Conservation (phyloP, 2,888 invertebrate genomes). For the Drosophila cognata region DNA sequence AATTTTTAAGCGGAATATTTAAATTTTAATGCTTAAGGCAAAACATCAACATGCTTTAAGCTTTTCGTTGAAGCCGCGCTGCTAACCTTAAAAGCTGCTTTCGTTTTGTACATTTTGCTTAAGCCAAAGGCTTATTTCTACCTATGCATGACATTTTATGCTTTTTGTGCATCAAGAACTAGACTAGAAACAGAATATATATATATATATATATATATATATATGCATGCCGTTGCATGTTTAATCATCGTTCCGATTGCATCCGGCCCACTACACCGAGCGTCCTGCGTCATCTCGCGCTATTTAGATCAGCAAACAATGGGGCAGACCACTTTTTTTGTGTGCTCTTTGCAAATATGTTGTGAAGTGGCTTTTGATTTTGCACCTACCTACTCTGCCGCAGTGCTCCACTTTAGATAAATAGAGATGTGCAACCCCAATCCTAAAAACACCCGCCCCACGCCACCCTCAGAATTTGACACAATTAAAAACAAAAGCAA, state of each 20-base stretch:
- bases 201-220: not conserved
- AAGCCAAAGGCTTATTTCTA: constrained; percentile 9
- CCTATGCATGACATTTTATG: constrained; percentile 1
- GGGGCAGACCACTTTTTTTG: constrained; percentile 36
- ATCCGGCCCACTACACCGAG: not conserved
- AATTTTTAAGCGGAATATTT: not conserved
- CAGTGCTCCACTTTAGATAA: constrained; percentile 65
- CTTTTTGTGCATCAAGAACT: constrained; percentile 22
- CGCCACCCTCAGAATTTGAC: constrained; percentile 60
- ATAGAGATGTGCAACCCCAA: constrained; percentile 21
- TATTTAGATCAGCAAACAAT: constrained; percentile 51
- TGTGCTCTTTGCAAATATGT: constrained; percentile 64
- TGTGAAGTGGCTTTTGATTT: constrained; percentile 79
- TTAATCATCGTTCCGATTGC: constrained; percentile 58
- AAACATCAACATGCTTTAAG: not conserved
- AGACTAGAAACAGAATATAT: constrained; percentile 30
- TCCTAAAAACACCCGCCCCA: not conserved
- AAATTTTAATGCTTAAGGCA: not conserved
- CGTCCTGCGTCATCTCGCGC: constrained; percentile 1
- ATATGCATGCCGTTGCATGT: constrained; percentile 47
- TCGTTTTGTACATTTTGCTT: not conserved
- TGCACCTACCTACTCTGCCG: constrained; percentile 68
- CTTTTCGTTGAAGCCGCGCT: not conserved
- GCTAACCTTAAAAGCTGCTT: constrained; percentile 30
- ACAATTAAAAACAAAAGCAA: constrained; percentile 78